These are phyloP conservation scores for Trichogramma pretiosum DNA, from an alignment of 1,140 invertebrate genomes.

Conservation along the genomic window DNA sequence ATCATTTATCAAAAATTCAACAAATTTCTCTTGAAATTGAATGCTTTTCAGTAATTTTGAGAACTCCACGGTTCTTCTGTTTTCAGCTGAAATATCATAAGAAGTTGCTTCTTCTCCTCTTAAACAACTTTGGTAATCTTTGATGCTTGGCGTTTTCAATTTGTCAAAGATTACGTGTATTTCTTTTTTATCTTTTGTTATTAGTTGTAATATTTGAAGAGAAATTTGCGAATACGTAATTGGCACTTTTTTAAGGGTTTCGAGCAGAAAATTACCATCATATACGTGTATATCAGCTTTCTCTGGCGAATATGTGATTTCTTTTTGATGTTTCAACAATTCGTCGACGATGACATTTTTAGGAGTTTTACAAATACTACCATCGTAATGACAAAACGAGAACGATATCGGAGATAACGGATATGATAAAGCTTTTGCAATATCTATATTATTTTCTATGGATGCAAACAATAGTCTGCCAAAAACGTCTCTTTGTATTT, in stretches of 20 bases:
- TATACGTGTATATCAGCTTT: not conserved
- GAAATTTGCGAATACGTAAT: not conserved
- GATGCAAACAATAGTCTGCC: slow-evolving; percentile 21
- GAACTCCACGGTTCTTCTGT: too few species aligned
- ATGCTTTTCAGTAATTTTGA: too few species aligned
- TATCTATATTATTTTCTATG: slow-evolving; percentile 20
- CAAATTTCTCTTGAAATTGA: too few species aligned
- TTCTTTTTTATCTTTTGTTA: not conserved
- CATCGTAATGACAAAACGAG: slow-evolving; percentile 30
- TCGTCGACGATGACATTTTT: slow-evolving; percentile 25
- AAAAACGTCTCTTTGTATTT: slow-evolving; percentile 27
- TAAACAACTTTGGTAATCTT: too few species aligned
- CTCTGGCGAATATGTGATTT: not conserved
- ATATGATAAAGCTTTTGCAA: slow-evolving; percentile 16
- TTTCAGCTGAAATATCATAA: too few species aligned
- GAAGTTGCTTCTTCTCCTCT: too few species aligned
- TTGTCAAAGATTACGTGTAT: not conserved
- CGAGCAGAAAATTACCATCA: not conserved
- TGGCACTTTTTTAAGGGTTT: not conserved
- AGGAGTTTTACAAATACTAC: slow-evolving; percentile 26
- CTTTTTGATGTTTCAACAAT: slow-evolving; percentile 23
- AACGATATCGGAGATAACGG: slow-evolving; percentile 25
- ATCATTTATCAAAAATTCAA: too few species aligned
- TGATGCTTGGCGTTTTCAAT: too few species aligned
- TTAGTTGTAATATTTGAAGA: not conserved